Base-by-base conservation (phyloP, 2,113 vertebrate genomes). In the Bungarus multicinctus region DNA sequence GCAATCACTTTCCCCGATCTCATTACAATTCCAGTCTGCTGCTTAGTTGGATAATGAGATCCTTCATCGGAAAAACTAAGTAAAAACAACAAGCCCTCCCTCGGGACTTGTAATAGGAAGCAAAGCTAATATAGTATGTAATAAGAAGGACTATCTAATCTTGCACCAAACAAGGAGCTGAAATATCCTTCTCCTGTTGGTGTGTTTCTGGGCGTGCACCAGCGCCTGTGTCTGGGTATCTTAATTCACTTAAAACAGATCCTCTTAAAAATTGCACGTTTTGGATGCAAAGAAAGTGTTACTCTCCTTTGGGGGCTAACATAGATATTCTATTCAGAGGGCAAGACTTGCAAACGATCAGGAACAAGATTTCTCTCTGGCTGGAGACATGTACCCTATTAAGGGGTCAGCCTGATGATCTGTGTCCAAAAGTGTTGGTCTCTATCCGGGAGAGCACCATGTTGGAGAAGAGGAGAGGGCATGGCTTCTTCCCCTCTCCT, bases 11-110 rank as follows among this genome's bases (percentile, higher is more conserved):
- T 30, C 85, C 22, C 12, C 0, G 30, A 85, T 30, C 55, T 4
- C 88, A 89, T 89, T 85, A 69, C 34, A 47, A 85, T 89, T 92
- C 92, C 9, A 55, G 69, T 47, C 86, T 92, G 86, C 25, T 64
- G 11, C 39, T 74, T 55, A 87, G 30, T 10, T 50, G 53, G 69
- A 92, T 89, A 92, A 92, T 89, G 92, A 92, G 92, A 85, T 85
- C 88, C 88, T 93, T 89, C 64, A 39, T 47, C 39, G 30, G 50
- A 74, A 85, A 81, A 89, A 34, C 53, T 92, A 85, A 92, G 53
- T 85, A 89, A 89, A 85, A 92, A 85, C 92, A 92, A 57, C 47
- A 89, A 74, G 53, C 27, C 22, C 6, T 39, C 69, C 52, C 88
- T 52, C 16, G 43, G 88, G 88, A 55, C 57, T 74, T 60, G 88